Base-by-base conservation (phyloP, 2,888 invertebrate species). In the Drosophila nigritarsus region DNA sequence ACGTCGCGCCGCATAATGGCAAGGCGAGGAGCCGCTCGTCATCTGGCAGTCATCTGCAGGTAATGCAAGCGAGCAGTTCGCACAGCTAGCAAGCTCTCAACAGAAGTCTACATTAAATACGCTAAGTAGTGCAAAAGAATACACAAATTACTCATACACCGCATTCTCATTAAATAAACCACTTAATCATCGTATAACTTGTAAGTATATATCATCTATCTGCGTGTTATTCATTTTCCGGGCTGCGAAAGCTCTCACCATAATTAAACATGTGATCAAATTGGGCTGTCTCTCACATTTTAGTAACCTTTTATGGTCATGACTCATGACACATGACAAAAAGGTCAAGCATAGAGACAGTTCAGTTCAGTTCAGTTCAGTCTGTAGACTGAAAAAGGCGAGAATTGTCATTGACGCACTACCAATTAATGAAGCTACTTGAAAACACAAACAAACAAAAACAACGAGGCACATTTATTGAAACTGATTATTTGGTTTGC, bases 21-120 rank as follows among this genome's bases (percentile, higher is more conserved):
- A 73, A 71, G 67, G 49, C 76, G 70, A 55, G 63, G 68, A 73
- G 72, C 50, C 71, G 73, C 68, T 70, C 75, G 70, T 73, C 79
- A 79, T 75, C 90, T 90, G 89, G 87, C 92, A 91, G 91, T 91
- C 89, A 91, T 91, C 91, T 86, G 79, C 91, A 91, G 91, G 91
- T 91, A 92, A 92, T 87, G 68, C 80, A 89, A 85, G 84, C 71
- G 89, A 82, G 73, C 78, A 83, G 89, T 84, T 87, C 88, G 54
- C 61, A 34, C 42, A 54, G 50, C 56, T 59, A 38, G 58, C 32
- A 56, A 63, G 67, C 75, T 80, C 30, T 9, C 29, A 45, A 65
- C 6, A 40, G 2, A 27, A 24, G 15, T 65, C 32, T 5, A 1
- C 50, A 65, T 40, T 34, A 53, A 34, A 34, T n/a, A 45, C 50